phyloP scores from a whole-genome alignment of 1,140 invertebrate genomes.

The Aphidius ervi region DNA sequence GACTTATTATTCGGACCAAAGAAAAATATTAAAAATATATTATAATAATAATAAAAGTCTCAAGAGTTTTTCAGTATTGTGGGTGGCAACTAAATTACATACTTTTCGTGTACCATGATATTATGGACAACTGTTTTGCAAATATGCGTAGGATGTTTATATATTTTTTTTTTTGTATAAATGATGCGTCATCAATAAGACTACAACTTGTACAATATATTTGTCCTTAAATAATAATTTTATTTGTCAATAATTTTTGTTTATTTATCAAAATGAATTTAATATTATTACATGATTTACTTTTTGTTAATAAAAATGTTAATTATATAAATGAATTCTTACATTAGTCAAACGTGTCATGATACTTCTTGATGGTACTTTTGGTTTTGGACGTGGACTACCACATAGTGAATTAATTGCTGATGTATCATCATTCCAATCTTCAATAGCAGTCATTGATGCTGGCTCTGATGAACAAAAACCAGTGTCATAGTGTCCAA shows the following conservation, averaged over 20 bases:
- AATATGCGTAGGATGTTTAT: too few relatives aligned
- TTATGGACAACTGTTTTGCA: background rate
- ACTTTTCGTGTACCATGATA: too few relatives aligned
- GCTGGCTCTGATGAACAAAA: slow-evolving; percentile 29
- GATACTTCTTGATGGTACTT: slow-evolving; percentile 32
- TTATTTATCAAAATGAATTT: too few relatives aligned
- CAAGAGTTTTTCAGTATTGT: too few relatives aligned
- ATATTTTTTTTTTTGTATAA: too few relatives aligned
- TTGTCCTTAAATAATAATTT: background rate
- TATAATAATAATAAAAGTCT: too few relatives aligned
- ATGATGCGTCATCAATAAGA: slow-evolving; percentile 6
- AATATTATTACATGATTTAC: background rate
- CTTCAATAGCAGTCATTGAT: slow-evolving; percentile 34
- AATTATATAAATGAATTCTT: slow-evolving; percentile 25
- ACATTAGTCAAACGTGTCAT: slow-evolving; percentile 31
- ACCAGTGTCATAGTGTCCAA: slow-evolving; percentile 17
- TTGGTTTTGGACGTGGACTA: slow-evolving; percentile 42
- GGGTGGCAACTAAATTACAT: too few relatives aligned
- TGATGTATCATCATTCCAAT: slow-evolving; percentile 47
- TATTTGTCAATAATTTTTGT: background rate
- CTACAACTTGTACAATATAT: too few relatives aligned
- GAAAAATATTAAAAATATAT: too few relatives aligned
- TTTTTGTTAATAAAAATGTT: slow-evolving; percentile 10
- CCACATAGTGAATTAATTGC: slow-evolving; percentile 47
- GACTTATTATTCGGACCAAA: slow-evolving; percentile 3